phyloP scores from a whole-genome alignment of 2,113 vertebrate species.

The Pedionomus torquatus region DNA sequence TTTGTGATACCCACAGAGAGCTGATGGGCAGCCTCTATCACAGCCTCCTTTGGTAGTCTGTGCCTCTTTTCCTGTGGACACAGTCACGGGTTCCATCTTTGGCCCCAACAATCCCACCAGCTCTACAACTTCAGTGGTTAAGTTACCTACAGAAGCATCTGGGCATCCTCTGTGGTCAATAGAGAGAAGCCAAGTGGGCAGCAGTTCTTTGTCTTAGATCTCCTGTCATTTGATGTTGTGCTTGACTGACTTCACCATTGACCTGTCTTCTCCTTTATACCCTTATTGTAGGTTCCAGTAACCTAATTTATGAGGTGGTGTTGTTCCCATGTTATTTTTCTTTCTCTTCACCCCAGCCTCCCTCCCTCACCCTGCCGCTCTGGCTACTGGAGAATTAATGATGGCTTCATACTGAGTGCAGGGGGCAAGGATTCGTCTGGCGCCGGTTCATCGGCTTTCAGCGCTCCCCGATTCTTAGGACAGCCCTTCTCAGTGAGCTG shows the following conservation, averaged over 20 bases:
- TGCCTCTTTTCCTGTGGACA: background rate
- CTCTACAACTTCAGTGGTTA: background rate
- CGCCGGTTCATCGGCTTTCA: fast-evolving
- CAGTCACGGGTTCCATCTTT: background rate
- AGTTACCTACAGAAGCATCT: background rate
- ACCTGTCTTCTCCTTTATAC: background rate
- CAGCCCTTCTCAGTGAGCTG: background rate
- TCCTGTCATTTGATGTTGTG: background rate
- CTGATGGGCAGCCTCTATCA: background rate
- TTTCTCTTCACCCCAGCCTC: background rate
- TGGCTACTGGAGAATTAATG: background rate
- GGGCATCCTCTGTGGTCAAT: background rate
- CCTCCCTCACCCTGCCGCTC: background rate
- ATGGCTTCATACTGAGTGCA: background rate
- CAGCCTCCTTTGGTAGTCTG: background rate
- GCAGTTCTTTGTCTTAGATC: background rate
- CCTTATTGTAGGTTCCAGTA: background rate
- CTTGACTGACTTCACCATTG: background rate
- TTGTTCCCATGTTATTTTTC: background rate
- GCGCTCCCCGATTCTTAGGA: background rate
- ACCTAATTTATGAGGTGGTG: background rate
- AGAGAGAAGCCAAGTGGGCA: background rate
- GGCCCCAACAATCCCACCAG: background rate
- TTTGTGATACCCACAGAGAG: background rate
- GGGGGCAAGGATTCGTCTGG: background rate